phyloP scores from a whole-genome alignment of 2,888 invertebrate genomes.

The Neoascia interrupta region DNA sequence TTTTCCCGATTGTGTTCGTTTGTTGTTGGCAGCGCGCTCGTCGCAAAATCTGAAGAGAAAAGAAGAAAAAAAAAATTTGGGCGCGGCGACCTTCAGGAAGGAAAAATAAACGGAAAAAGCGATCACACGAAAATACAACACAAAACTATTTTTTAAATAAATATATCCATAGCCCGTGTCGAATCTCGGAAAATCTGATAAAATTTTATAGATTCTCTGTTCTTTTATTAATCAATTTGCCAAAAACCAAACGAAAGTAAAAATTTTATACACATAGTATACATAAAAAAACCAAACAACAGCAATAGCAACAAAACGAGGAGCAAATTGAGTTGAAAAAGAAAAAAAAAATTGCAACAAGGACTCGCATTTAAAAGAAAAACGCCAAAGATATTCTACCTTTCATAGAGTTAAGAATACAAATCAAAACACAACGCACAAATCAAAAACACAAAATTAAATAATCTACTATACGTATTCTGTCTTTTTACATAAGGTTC shows the following conservation, averaged over 20 bases:
- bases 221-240: constrained; percentile 29
- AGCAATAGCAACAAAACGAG: constrained; percentile 54
- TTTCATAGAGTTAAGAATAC: constrained; percentile 61
- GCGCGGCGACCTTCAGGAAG: constrained; percentile 77
- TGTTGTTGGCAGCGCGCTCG: constrained; percentile 76
- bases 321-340: constrained; percentile 31
- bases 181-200: constrained; percentile 40
- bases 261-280: constrained; percentile 52
- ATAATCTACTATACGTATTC: constrained; percentile 40
- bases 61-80: constrained; percentile 73
- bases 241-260: constrained; percentile 55
- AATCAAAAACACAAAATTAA: constrained; percentile 61
- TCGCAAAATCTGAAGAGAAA: constrained; percentile 71
- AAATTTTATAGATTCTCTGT: constrained; percentile 3
- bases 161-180: constrained; percentile 30
- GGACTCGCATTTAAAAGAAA: no score
- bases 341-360: constrained; percentile 10
- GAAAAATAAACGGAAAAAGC: constrained; percentile 44
- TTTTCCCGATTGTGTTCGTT: constrained; percentile 78
- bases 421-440: constrained; percentile 70
- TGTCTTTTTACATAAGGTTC: constrained; percentile 25
- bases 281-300: constrained; percentile 48
- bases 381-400: constrained; percentile 62
- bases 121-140: constrained; percentile 24
- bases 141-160: constrained; percentile 22